Conservation (phyloP, 2,113 vertebrate species). For the Microcebus griseorufus region DNA sequence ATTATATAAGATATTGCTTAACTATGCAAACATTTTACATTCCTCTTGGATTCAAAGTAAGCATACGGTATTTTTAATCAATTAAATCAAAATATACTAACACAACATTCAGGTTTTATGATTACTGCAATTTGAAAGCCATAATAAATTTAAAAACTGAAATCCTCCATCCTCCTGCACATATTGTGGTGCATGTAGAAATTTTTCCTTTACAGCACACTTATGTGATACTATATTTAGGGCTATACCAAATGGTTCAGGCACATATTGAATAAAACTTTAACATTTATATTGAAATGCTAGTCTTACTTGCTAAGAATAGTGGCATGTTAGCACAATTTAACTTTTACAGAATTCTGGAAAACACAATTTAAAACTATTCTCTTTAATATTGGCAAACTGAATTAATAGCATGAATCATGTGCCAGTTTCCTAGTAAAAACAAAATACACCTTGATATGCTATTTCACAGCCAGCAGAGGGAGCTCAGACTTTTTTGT, state of each 20-base stretch:
- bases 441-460: slow-evolving; percentile 28
- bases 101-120: background rate
- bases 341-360: background rate
- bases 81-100: background rate
- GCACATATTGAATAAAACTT: background rate
- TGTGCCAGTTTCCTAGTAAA: background rate
- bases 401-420: background rate
- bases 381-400: slow-evolving; percentile 10
- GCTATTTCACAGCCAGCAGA: slow-evolving; percentile 80
- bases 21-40: slow-evolving; percentile 12
- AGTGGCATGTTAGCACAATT: background rate
- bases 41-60: background rate
- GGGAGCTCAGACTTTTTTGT: slow-evolving; percentile 79
- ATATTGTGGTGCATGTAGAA: background rate
- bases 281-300: slow-evolving; percentile 12
- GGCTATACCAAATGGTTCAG: background rate
- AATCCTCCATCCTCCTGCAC: slow-evolving; percentile 9
- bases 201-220: background rate
- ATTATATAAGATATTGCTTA: background rate
- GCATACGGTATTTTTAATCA: background rate
- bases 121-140: background rate
- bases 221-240: background rate
- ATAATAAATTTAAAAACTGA: background rate
- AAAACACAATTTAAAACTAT: slow-evolving; percentile 35
- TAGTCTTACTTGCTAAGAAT: background rate